These are phyloP conservation scores for Cataglyphis albicans DNA, from an alignment of 2,888 invertebrate species.

Conservation along the genomic window DNA sequence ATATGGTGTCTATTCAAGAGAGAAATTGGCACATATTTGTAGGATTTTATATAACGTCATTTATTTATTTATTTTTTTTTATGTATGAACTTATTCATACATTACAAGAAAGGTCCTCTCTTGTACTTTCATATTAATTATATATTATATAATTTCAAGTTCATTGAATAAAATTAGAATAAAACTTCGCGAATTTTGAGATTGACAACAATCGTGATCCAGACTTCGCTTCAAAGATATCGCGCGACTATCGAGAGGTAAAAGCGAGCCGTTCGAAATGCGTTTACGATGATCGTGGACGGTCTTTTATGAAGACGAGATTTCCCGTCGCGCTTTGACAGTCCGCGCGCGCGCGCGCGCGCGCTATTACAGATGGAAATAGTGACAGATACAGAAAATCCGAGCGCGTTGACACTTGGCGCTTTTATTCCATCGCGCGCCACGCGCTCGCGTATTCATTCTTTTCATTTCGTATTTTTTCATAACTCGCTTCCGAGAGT, in stretches of 20 bases:
- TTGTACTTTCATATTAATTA: not conserved
- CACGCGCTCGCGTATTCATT: constrained; percentile 57
- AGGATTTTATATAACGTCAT: constrained; percentile 12
- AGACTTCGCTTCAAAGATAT: constrained; percentile 32
- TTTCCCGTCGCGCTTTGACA: constrained; percentile 20
- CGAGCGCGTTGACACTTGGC: constrained; percentile 62
- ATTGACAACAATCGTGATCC: constrained; percentile 35
- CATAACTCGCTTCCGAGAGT: constrained; percentile 72
- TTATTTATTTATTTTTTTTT: not conserved
- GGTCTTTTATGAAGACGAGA: constrained; percentile 31
- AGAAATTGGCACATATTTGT: not conserved
- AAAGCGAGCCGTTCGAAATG: constrained; percentile 39
- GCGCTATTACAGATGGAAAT: constrained; percentile 27
- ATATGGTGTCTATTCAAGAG: not conserved
- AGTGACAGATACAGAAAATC: constrained; percentile 37
- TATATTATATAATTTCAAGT: constrained; percentile 23
- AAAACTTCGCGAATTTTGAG: constrained; percentile 22
- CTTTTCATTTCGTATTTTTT: constrained; percentile 78
- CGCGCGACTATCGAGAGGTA: constrained; percentile 25
- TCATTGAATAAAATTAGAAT: constrained; percentile 5
- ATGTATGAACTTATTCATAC: not conserved
- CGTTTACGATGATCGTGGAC: constrained; percentile 42
- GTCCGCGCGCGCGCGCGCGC: not conserved
- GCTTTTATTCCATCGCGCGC: constrained; percentile 68
- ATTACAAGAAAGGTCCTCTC: not conserved